phyloP scores from a whole-genome alignment of 2,888 invertebrate species.

The Lycocerus yunnanus region DNA sequence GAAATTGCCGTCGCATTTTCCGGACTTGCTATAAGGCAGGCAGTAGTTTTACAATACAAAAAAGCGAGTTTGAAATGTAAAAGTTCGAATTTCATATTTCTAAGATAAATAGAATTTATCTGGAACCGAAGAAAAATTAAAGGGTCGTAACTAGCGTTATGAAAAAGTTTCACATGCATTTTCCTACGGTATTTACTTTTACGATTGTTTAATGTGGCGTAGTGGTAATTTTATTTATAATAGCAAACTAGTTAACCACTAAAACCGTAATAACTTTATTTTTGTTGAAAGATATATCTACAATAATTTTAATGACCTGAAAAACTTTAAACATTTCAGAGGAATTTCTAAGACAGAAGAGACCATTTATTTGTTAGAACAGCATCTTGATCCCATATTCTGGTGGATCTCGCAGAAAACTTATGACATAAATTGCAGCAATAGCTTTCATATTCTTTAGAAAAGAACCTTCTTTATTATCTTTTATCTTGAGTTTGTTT shows the following conservation, averaged over 20 bases:
- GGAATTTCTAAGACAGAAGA: slow-evolving; percentile 17
- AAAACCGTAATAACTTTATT: slow-evolving; percentile 2
- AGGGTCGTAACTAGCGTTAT: neutral
- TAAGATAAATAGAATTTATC: neutral
- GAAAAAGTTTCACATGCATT: neutral
- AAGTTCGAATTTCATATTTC: neutral
- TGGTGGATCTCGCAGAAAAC: slow-evolving; percentile 32
- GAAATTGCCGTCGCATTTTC: neutral
- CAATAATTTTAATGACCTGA: slow-evolving; percentile 19
- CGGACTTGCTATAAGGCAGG: neutral
- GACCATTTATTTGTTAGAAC: slow-evolving; percentile 24
- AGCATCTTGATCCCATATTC: slow-evolving; percentile 32
- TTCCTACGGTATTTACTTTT: neutral
- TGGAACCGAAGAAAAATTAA: neutral
- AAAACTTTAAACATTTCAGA: slow-evolving; percentile 21
- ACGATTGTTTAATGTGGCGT: neutral
- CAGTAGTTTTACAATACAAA: neutral
- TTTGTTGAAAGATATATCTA: slow-evolving; percentile 7
- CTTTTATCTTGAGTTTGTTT: slow-evolving; percentile 41
- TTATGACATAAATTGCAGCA: slow-evolving; percentile 39
- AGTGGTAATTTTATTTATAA: neutral
- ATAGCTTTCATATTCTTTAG: slow-evolving; percentile 42
- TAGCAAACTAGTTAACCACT: neutral
- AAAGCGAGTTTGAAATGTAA: neutral
- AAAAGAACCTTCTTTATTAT: slow-evolving; percentile 40